A percentile compares a stretch with the other conserved stretches of the same genome.
Conservation (phyloP, 2,113 vertebrate species). For the Miniopterus natalensis region DNA sequence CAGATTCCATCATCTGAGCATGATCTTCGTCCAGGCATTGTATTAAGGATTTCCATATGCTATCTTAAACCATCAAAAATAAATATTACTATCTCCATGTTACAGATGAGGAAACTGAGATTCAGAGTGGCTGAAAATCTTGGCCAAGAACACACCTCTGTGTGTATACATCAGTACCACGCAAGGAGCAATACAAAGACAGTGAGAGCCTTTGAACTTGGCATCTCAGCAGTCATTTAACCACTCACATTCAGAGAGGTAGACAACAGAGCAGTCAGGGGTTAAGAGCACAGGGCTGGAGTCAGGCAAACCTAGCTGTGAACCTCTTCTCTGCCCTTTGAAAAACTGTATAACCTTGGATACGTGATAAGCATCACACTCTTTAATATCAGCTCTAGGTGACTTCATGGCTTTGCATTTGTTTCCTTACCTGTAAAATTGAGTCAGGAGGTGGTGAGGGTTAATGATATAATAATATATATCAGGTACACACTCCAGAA, state of each 20-base stretch:
- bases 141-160: background rate
- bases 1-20: background rate
- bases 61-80: background rate
- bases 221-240: background rate
- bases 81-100: background rate
- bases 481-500: background rate
- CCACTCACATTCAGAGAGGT: background rate
- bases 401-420: slow-evolving; percentile 35
- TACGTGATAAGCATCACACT: background rate
- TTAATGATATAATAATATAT: slow-evolving; percentile 48
- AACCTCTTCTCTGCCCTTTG: slow-evolving; percentile 41
- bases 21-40: background rate
- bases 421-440: slow-evolving; percentile 54
- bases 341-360: background rate
- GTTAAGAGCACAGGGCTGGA: background rate
- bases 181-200: background rate
- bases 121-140: background rate
- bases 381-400: background rate
- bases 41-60: background rate
- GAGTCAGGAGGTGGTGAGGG: background rate
- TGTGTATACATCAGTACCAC: background rate
- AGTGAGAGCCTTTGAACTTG: background rate
- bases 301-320: background rate
- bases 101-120: background rate
- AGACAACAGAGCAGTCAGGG: background rate